Percentiles rank a stretch among this genome's conserved stretches.
Conservation (phyloP, 2,888 invertebrate genomes). For the Dynastes maya region DNA sequence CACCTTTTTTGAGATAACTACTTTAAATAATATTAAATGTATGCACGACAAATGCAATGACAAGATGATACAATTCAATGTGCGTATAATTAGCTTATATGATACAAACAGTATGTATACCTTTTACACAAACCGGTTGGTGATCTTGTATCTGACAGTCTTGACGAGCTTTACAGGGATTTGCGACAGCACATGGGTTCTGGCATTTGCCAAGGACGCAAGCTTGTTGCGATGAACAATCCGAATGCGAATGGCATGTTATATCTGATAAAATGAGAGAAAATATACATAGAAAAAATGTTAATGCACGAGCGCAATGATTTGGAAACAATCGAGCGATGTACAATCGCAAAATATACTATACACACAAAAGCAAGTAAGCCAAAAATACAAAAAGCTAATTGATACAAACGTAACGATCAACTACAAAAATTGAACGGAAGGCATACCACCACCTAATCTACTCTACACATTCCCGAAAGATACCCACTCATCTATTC, state of each 20-base stretch:
- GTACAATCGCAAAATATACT: constrained; percentile 19
- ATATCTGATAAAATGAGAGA: constrained; percentile 74
- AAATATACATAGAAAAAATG: constrained; percentile 52
- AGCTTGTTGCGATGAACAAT: constrained; percentile 84
- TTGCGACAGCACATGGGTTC: constrained; percentile 84
- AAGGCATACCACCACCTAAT: constrained; percentile 51
- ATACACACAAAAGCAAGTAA: constrained; percentile 55
- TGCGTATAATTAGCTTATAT: not conserved
- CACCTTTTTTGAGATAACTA: no score
- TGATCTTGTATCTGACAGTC: constrained; percentile 89
- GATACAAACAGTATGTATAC: constrained; percentile 68
- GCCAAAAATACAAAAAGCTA: constrained; percentile 56
- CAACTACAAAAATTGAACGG: constrained; percentile 43
- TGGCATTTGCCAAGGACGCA: constrained; percentile 86
- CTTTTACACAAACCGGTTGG: constrained; percentile 87
- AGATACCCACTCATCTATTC: constrained; percentile 37
- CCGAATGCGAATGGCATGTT: constrained; percentile 84
- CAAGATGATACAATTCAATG: constrained; percentile 18
- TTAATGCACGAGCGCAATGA: not conserved
- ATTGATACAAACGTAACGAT: constrained; percentile 40
- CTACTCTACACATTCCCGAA: constrained; percentile 37
- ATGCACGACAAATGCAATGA: not conserved
- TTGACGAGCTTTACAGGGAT: constrained; percentile 83
- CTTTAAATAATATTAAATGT: no score
- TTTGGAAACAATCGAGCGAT: constrained; percentile 10